phyloP scores from a whole-genome alignment of 1,140 invertebrate species.

The Pogonomyrmex barbatus region DNA sequence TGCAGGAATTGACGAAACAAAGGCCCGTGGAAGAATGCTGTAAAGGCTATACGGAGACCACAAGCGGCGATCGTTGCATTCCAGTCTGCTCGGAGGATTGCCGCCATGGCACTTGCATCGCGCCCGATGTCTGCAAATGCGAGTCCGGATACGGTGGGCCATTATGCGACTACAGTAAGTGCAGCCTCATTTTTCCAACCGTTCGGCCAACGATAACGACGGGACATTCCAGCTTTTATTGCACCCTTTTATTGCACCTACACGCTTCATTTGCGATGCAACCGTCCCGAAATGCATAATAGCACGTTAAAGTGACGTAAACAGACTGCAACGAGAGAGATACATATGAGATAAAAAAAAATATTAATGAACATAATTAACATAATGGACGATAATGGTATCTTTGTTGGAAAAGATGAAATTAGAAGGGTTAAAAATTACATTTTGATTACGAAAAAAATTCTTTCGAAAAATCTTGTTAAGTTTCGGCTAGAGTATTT shows the following conservation, averaged over 20 bases:
- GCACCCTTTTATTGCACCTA: background rate
- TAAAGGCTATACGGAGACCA: conserved; percentile 90
- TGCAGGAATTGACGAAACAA: conserved; percentile 90
- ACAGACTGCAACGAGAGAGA: background rate
- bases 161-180: conserved; percentile 95
- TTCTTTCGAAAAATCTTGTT: background rate
- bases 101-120: conserved; percentile 93
- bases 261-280: background rate
- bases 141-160: conserved; percentile 95
- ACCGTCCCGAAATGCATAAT: background rate
- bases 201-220: background rate
- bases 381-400: background rate
- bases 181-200: background rate
- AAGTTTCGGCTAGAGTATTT: background rate
- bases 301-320: background rate
- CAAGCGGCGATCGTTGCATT: conserved; percentile 89
- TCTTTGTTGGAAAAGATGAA: background rate
- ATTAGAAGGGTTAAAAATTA: background rate
- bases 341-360: background rate
- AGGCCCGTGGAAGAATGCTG: conserved; percentile 94
- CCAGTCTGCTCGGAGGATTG: conserved; percentile 93
- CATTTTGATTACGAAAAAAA: background rate
- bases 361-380: background rate
- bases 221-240: background rate
- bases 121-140: conserved; percentile 95